Evolutionary conservation across 1,140 invertebrate species (phyloP), one percentile per base, ranked within the genome.

Genomic region (Neuroterus valhalla): DNA sequence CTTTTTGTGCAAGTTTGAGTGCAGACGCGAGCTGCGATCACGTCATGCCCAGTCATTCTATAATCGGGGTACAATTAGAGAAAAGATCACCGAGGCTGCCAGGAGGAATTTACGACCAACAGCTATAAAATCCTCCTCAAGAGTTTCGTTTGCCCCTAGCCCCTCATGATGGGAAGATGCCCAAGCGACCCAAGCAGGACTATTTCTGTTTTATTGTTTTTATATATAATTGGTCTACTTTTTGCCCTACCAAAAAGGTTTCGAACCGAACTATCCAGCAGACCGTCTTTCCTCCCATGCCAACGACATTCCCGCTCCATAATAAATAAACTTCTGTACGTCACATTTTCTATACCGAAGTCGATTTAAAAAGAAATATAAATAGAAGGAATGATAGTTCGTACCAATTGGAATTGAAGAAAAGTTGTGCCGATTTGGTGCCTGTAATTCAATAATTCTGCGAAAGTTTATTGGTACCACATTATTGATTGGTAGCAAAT

Each of bases 161-260:
- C 70, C 23, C 72, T 75, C 77, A 31, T 74, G 76, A 78, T 81
- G 84, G 78, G 82, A 86, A 83, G 72, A 42, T 62, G n/a, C 15
- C 68, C 46, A 52, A 72, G 62, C 70, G 55, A 50, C 19, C 46
- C 42, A 23, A 31, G 55, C 55, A 62, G 55, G 75, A 72, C 71
- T 78, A 72, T 80, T 85, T 79, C 81, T 76, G 83, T 87, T 85
- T 88, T 87, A 84, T 84, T 85, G 82, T 86, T 85, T 86, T 88
- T 87, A 84, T 85, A 85, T 82, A 87, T 88, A 88, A 88, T 88
- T 87, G 85, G 85, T 80, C 82, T 78, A 84, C 78, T 82, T 86
- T 87, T 88, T 88, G 81, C 76, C 50, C 75, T 67, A 78, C 50
- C 69, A 66, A 77, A 76, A 73, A 76, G 67, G 43, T 76, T 77